Percentiles rank a stretch among this genome's conserved stretches.
Evolutionary conservation across 2,888 invertebrate genomes (phyloP).

Genomic region (Meghimatium bilineatum): DNA sequence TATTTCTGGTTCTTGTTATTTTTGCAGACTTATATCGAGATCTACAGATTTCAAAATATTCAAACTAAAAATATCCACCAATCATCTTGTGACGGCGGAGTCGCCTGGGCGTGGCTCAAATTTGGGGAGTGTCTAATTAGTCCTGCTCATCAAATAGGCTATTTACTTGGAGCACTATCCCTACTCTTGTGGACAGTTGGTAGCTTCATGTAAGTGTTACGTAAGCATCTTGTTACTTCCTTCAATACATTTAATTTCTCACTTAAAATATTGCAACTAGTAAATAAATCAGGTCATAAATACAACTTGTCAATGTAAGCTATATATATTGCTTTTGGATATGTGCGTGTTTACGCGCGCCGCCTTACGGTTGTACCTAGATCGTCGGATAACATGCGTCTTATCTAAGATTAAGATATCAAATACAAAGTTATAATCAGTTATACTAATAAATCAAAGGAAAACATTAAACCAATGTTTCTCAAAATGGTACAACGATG

Average conservation of each 20-base stretch:
- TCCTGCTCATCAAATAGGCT: background rate
- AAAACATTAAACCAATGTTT: no score
- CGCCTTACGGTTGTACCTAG: no score
- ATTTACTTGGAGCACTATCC: slow-evolving; percentile 16
- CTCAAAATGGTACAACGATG: no score
- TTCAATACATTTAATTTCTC: background rate
- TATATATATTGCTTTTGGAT: no score
- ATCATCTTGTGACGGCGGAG: background rate
- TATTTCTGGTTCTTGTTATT: background rate
- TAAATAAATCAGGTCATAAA: no score
- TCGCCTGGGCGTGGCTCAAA: slow-evolving; percentile 23
- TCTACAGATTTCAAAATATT: slow-evolving; percentile 15
- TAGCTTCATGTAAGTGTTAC: slow-evolving; percentile 18
- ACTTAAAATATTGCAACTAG: no score
- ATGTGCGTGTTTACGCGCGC: no score
- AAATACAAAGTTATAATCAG: no score
- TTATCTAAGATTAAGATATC: no score
- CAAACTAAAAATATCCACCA: background rate
- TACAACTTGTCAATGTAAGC: no score
- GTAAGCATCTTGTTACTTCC: background rate
- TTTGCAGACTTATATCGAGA: slow-evolving; percentile 14
- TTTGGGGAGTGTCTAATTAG: slow-evolving; percentile 25
- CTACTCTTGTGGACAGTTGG: slow-evolving; percentile 14
- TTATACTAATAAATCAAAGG: no score
- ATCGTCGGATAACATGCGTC: no score